A percentile compares a stretch with the other conserved stretches of the same genome.
These are phyloP conservation scores for Thunnus thynnus DNA, from an alignment of 2,113 vertebrate genomes.

Conservation along the genomic window DNA sequence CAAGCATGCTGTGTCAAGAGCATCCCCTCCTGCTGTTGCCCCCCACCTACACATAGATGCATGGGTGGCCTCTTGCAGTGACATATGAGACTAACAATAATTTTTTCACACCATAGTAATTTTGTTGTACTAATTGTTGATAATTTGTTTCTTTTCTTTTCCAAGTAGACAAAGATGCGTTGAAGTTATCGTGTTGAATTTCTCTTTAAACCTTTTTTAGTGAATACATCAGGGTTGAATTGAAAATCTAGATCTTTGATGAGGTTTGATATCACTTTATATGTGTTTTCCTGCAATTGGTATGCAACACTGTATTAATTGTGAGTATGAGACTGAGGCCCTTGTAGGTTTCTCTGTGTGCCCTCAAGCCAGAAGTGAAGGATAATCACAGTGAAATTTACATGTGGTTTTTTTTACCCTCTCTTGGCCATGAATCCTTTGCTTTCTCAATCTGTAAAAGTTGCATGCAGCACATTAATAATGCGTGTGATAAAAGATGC, in stretches of 20 bases:
- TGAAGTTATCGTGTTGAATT: background rate
- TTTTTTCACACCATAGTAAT: too few species aligned
- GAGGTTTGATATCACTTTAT: background rate
- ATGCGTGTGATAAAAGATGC: background rate
- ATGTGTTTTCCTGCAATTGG: too few species aligned
- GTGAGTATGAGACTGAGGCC: too few species aligned
- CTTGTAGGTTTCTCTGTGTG: too few species aligned
- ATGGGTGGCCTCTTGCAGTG: constrained; percentile 9
- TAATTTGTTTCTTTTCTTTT: background rate
- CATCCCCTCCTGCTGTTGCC: constrained; percentile 4
- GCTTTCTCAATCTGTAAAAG: background rate
- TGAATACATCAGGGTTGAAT: too few species aligned
- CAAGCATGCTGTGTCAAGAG: constrained; percentile 8
- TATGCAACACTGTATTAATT: too few species aligned
- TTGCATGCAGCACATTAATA: background rate
- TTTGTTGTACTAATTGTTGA: too few species aligned
- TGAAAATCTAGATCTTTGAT: too few species aligned
- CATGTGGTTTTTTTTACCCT: background rate
- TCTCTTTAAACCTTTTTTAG: too few species aligned
- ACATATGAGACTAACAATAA: background rate
- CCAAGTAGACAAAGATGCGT: background rate
- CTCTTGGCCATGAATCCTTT: background rate
- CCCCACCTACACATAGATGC: background rate
- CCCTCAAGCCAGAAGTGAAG: background rate
- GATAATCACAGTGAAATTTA: background rate